These are phyloP conservation scores for Resseliella maxima DNA, from an alignment of 2,888 invertebrate genomes.

Conservation along the genomic window DNA sequence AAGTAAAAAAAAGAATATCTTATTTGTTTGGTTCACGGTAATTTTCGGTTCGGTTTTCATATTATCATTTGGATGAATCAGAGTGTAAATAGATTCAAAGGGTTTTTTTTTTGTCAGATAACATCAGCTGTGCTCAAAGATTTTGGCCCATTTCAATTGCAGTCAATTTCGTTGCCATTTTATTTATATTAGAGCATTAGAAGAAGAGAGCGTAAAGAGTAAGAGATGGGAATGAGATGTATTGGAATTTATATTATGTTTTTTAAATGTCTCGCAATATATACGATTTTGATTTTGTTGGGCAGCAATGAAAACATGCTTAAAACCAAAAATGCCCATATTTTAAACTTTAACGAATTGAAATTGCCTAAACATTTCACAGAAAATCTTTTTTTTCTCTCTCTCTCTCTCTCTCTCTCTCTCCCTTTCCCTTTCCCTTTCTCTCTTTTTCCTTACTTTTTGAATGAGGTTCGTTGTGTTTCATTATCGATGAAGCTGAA, in stretches of 20 bases:
- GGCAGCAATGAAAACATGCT: not conserved
- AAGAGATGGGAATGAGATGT: not conserved
- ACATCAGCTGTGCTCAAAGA: not conserved
- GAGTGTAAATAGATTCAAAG: not conserved
- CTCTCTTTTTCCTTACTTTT: too few species aligned
- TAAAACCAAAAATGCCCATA: not conserved
- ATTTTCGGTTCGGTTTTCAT: not conserved
- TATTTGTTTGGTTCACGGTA: not conserved
- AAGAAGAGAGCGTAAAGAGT: not conserved
- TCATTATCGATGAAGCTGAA: slow-evolving; percentile 38
- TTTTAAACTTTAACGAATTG: not conserved
- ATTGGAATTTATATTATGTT: not conserved
- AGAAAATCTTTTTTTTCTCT: not conserved
- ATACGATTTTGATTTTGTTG: too few species aligned
- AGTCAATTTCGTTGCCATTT: too few species aligned
- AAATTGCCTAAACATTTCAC: not conserved
- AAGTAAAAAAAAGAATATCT: not conserved
- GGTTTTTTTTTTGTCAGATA: not conserved
- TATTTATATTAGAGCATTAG: too few species aligned
- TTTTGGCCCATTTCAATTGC: not conserved
- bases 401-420: too few species aligned
- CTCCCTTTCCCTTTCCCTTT: too few species aligned
- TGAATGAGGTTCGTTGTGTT: slow-evolving; percentile 29
- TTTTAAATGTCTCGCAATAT: too few species aligned
- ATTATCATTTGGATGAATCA: not conserved